A percentile compares a stretch with the other conserved stretches of the same genome.
Evolutionary conservation across 2,797 vertebrate genomes (phyloP).

Genomic region (Peromyscus aztecus): DNA sequence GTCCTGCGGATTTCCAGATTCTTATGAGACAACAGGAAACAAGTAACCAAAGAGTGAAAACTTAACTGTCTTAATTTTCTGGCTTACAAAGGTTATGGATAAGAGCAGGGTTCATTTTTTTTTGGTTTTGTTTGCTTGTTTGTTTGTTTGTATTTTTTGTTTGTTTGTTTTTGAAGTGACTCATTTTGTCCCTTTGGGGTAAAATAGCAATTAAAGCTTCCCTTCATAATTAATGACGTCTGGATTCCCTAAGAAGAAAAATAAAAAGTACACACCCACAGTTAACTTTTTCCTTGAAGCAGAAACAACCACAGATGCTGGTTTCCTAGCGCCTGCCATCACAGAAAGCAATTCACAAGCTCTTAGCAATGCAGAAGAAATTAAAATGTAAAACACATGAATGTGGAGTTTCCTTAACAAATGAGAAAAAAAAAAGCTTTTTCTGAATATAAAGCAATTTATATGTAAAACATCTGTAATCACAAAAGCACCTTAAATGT

Average conservation of each 20-base stretch:
- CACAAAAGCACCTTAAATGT: slow-evolving; percentile 86
- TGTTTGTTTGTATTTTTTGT: not conserved
- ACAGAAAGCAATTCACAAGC: slow-evolving; percentile 78
- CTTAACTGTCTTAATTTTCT: slow-evolving; percentile 51
- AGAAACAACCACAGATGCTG: slow-evolving; percentile 49
- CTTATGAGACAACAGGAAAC: slow-evolving; percentile 61
- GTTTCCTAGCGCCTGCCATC: slow-evolving; percentile 67
- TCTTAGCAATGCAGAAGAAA: slow-evolving; percentile 73
- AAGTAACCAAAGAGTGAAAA: slow-evolving; percentile 41
- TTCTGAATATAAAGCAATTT: slow-evolving; percentile 87
- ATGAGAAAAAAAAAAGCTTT: slow-evolving; percentile 51
- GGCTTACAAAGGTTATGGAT: not conserved
- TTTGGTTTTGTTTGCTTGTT: not conserved
- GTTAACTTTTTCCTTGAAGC: slow-evolving; percentile 72
- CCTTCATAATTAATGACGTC: slow-evolving; percentile 23
- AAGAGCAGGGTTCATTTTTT: too few relatives aligned
- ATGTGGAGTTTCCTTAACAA: slow-evolving; percentile 79
- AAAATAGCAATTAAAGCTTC: not conserved
- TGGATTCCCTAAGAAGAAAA: not conserved
- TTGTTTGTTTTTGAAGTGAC: slow-evolving; percentile 56
- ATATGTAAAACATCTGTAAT: slow-evolving; percentile 89
- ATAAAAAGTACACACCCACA: not conserved
- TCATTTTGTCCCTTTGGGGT: slow-evolving; percentile 39
- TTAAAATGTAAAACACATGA: slow-evolving; percentile 85
- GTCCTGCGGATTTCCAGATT: not conserved